A percentile compares a stretch with the other conserved stretches of the same genome.
phyloP scores from a whole-genome alignment of 2,113 vertebrate genomes.

The cattle (Bos taurus) region ARS-UCD2.0 NC_037332.1:110714001-110714500 shows the following conservation, averaged over 20 bases:
- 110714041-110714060: background rate
- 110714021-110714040: background rate
- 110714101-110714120: background rate
- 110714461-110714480: background rate
- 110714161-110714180: background rate
- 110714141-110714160: background rate
- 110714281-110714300: background rate
- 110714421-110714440: background rate
- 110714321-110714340: background rate
- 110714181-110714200: background rate
- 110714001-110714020: background rate
- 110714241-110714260: background rate
- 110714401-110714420: background rate
- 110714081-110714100: background rate
- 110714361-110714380: background rate
- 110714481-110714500: background rate
- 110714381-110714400: background rate
- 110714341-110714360: background rate
- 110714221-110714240: background rate
- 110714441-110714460: background rate
- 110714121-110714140: background rate
- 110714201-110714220: background rate
- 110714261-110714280: background rate
- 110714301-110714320: background rate
- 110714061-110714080: background rate